These are phyloP conservation scores for Silvanus unidentatus DNA, from an alignment of 2,888 invertebrate genomes.

Conservation along the genomic window DNA sequence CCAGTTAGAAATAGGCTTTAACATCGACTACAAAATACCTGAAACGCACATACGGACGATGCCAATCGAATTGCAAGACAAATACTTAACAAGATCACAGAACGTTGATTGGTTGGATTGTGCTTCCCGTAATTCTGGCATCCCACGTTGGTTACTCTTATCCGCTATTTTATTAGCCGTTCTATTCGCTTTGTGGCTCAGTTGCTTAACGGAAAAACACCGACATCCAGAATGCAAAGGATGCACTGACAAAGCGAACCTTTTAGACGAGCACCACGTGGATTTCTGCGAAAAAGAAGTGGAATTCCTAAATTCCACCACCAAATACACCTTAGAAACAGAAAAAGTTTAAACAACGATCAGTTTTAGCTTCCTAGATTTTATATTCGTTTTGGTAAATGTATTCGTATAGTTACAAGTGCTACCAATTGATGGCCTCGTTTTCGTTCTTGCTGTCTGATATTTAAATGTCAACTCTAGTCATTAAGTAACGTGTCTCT, in stretches of 20 bases:
- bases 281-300: neutral
- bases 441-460: no score
- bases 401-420: no score
- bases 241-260: conserved; percentile 7
- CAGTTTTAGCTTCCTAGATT: no score
- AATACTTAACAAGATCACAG: conserved; percentile 14
- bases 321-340: no score
- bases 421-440: no score
- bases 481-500: no score
- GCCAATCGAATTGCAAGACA: conserved; percentile 33
- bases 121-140: conserved; percentile 47
- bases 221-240: conserved; percentile 13
- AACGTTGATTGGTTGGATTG: conserved; percentile 41
- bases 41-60: conserved; percentile 41
- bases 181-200: conserved; percentile 48
- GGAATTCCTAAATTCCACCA: neutral
- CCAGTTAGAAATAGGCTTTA: conserved; percentile 37
- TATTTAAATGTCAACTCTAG: no score
- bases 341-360: no score
- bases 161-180: conserved; percentile 45
- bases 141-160: conserved; percentile 46
- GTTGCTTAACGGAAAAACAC: conserved; percentile 38
- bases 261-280: conserved; percentile 1
- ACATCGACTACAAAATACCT: conserved; percentile 40
- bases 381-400: no score